Evolutionary conservation across 2,888 invertebrate species (phyloP).

Genomic region (Apamea crenata): DNA sequence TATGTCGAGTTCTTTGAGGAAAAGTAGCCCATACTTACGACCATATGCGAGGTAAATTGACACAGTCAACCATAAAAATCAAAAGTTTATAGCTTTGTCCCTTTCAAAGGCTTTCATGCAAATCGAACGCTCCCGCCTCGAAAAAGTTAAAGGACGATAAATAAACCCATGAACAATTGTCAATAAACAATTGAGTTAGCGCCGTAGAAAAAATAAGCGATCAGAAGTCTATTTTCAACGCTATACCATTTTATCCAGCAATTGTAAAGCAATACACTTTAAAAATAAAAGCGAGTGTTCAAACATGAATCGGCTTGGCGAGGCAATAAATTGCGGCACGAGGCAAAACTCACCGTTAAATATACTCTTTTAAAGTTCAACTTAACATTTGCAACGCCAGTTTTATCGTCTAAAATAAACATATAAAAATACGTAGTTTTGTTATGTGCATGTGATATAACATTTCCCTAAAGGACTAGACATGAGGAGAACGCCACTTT

Average conservation of each 20-base stretch:
- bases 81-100: constrained; percentile 24
- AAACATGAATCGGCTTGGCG: constrained; percentile 72
- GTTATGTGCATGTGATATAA: constrained; percentile 66
- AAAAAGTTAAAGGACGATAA: constrained; percentile 50
- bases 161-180: constrained; percentile 52
- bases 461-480: constrained; percentile 70
- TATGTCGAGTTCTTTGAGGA: constrained; percentile 25
- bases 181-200: constrained; percentile 61
- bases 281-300: constrained; percentile 73
- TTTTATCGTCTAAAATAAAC: constrained; percentile 73
- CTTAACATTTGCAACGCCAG: constrained; percentile 69
- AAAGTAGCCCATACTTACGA: neutral
- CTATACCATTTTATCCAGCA: constrained; percentile 64
- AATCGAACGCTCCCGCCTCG: constrained; percentile 19
- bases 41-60: constrained; percentile 5
- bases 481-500: constrained; percentile 64
- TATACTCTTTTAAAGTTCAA: constrained; percentile 73
- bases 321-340: constrained; percentile 71
- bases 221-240: constrained; percentile 61
- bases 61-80: constrained; percentile 25
- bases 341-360: constrained; percentile 70
- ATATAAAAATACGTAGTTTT: constrained; percentile 66
- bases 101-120: constrained; percentile 38
- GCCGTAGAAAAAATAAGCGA: constrained; percentile 59
- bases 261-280: constrained; percentile 70